Evolutionary conservation across 1,140 invertebrate genomes (phyloP).

Genomic region (Probaryconus sp.): DNA sequence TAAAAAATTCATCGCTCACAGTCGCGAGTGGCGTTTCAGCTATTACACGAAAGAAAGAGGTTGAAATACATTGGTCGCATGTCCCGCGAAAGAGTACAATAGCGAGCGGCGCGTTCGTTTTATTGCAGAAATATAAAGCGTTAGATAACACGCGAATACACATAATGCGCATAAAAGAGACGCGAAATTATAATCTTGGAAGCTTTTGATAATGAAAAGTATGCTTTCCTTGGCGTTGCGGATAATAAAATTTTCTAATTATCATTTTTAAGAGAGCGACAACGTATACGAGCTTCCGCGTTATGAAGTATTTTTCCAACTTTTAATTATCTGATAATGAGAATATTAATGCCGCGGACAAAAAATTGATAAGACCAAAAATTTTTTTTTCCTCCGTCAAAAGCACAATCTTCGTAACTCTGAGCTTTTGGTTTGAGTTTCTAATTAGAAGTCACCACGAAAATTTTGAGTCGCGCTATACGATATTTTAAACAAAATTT

Average conservation of each 20-base stretch:
- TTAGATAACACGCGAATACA: conserved; percentile 21
- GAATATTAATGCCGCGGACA: no score
- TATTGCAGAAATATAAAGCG: conserved; percentile 25
- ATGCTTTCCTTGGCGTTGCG: conserved; percentile 2
- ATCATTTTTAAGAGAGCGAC: not conserved
- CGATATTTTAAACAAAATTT: conserved; percentile 20
- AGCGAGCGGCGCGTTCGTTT: conserved; percentile 11
- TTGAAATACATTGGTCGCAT: conserved; percentile 1
- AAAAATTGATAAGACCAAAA: no score
- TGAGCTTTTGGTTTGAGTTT: no score
- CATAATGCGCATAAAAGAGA: conserved; percentile 10
- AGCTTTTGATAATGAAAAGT: conserved; percentile 9
- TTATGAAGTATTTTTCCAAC: no score
- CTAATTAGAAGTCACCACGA: no score
- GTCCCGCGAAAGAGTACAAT: conserved; percentile 17
- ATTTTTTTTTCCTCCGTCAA: no score
- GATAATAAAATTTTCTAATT: no score
- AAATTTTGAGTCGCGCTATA: no score
- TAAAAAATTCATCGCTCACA: conserved; percentile 5
- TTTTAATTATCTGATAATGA: no score
- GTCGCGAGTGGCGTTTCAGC: not conserved
- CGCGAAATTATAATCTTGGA: conserved; percentile 13
- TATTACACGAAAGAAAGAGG: conserved; percentile 3
- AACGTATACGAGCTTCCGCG: no score
- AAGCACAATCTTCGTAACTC: no score